Conservation (phyloP, 2,888 invertebrate species). For the Mactromeris polynyma region DNA sequence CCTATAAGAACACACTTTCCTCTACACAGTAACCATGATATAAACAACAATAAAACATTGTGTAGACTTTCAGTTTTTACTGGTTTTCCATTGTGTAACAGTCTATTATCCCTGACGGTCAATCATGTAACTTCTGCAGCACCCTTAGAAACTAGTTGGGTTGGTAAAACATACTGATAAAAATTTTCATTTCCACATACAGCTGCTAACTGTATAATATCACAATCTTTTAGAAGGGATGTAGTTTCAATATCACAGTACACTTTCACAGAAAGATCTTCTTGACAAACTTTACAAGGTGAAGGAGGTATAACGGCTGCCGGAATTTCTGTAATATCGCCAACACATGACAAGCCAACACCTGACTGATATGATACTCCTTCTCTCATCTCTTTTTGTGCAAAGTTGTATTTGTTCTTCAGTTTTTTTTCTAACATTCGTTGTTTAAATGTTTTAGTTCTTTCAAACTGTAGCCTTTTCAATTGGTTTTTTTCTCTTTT, state of each 20-base stretch:
- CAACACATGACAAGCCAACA: not conserved
- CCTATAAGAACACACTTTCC: slow-evolving; percentile 32
- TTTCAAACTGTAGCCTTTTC: not conserved
- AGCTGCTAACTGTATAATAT: slow-evolving; percentile 57
- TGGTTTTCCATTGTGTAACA: slow-evolving; percentile 7
- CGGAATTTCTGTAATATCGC: slow-evolving; percentile 30
- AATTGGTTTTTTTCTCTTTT: not conserved
- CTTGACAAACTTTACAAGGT: not conserved
- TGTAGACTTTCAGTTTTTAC: slow-evolving; percentile 15
- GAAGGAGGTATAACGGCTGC: not conserved
- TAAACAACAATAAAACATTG: not conserved
- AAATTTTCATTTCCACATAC: slow-evolving; percentile 19
- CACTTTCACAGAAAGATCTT: not conserved
- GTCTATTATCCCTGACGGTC: not conserved
- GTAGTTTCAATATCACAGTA: slow-evolving; percentile 58
- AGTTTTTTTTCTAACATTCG: slow-evolving; percentile 13
- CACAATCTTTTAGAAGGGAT: slow-evolving; percentile 35
- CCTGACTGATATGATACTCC: slow-evolving; percentile 40
- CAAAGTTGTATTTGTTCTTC: not conserved
- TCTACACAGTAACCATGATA: not conserved
- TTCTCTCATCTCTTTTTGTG: slow-evolving; percentile 19
- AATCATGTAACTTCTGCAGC: slow-evolving; percentile 44
- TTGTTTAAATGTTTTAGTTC: slow-evolving; percentile 21
- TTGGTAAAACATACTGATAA: slow-evolving; percentile 38
- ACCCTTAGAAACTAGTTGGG: slow-evolving; percentile 34